These are phyloP conservation scores for Microcebus jonahi DNA, from an alignment of 2,113 vertebrate species.

Conservation along the genomic window DNA sequence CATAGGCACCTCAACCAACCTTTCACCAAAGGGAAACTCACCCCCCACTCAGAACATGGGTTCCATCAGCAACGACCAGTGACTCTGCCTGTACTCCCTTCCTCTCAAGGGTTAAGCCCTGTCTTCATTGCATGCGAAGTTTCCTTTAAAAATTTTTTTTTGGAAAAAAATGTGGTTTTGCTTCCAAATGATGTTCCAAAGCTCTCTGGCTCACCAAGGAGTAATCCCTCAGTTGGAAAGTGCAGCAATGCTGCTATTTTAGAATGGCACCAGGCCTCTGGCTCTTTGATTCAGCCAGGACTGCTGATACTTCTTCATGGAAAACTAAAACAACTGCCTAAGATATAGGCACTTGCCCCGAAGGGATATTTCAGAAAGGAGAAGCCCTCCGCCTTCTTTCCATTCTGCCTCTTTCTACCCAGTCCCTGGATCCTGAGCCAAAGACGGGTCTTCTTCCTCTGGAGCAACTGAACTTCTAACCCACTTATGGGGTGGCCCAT, in stretches of 20 bases:
- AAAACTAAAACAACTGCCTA: slow-evolving; percentile 71
- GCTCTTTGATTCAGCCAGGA: slow-evolving; percentile 77
- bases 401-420: slow-evolving; percentile 27
- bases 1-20: background rate
- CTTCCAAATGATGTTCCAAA: slow-evolving; percentile 85
- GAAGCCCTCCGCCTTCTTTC: background rate
- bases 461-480: slow-evolving; percentile 82
- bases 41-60: background rate
- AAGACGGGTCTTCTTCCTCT: slow-evolving; percentile 63
- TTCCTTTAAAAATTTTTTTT: slow-evolving; percentile 50
- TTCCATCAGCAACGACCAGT: background rate
- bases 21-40: background rate
- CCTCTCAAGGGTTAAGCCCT: slow-evolving; percentile 74
- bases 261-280: slow-evolving; percentile 77
- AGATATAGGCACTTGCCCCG: background rate
- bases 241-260: slow-evolving; percentile 79
- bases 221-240: slow-evolving; percentile 84
- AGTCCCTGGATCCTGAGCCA: slow-evolving; percentile 41
- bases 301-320: slow-evolving; percentile 72
- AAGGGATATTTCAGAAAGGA: background rate
- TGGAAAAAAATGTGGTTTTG: slow-evolving; percentile 64
- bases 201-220: slow-evolving; percentile 79
- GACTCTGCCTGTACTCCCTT: background rate
- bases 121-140: slow-evolving; percentile 74
- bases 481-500: slow-evolving; percentile 78